Percentiles rank a stretch among this genome's conserved stretches.
Evolutionary conservation across 2,888 invertebrate species (phyloP).

Genomic region (Orthonychiurus folsomi): DNA sequence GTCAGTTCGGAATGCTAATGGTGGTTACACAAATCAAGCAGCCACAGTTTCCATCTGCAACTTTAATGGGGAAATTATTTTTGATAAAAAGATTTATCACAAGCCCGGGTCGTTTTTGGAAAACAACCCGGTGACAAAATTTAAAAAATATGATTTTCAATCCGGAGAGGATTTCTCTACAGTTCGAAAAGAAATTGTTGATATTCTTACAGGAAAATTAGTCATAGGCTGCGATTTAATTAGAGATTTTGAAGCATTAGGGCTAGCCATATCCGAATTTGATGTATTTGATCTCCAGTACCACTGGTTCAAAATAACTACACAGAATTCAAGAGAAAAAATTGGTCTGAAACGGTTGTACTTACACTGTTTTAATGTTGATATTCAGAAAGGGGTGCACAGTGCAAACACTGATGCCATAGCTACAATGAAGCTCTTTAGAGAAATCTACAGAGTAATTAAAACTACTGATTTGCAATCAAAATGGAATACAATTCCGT

Average conservation of each 20-base stretch:
- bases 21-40: too few relatives aligned
- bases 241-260: neutral
- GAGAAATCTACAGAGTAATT: neutral
- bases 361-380: neutral
- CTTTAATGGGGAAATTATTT: neutral
- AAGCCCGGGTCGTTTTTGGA: neutral
- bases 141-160: neutral
- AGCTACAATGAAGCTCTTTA: neutral
- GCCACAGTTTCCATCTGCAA: neutral
- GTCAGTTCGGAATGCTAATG: too few relatives aligned
- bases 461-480: neutral
- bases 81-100: conserved; percentile 11
- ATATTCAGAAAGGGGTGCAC: neutral
- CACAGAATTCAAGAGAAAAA: neutral
- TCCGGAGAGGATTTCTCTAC: neutral
- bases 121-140: neutral
- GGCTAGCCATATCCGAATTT: neutral
- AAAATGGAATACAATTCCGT: too few relatives aligned
- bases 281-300: conserved; percentile 4
- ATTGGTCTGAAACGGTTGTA: neutral
- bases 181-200: neutral
- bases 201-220: neutral
- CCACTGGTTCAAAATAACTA: neutral
- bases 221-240: neutral
- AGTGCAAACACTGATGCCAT: too few relatives aligned